Evolutionary conservation across 1,140 invertebrate species (phyloP).

Genomic region (Panulirus ornatus): DNA sequence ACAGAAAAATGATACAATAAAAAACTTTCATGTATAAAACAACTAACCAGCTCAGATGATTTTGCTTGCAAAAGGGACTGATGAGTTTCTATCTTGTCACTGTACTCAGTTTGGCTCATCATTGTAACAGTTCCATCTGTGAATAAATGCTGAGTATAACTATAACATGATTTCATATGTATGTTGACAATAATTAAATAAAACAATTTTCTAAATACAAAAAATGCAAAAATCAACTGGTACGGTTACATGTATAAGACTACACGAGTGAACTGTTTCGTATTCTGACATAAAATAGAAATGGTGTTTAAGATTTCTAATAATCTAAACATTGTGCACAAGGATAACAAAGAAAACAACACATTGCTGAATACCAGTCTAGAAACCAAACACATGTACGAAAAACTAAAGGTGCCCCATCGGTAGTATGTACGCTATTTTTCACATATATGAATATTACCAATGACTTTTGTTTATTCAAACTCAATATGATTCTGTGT

Average conservation of each 20-base stretch:
- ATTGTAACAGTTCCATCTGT: neutral
- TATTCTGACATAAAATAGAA: neutral
- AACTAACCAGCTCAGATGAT: conserved; percentile 51
- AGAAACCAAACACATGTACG: no score
- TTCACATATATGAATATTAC: no score
- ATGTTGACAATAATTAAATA: neutral
- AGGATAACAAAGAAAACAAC: no score
- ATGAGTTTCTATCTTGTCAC: conserved; percentile 46
- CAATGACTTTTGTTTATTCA: no score
- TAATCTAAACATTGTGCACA: no score
- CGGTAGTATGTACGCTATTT: no score
- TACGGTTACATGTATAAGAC: neutral
- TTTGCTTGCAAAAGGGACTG: conserved; percentile 51
- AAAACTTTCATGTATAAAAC: neutral
- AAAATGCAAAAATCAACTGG: neutral
- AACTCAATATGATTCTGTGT: no score
- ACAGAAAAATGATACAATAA: neutral
- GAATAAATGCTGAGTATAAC: neutral
- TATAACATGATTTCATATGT: neutral
- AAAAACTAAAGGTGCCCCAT: no score
- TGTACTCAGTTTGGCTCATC: conserved; percentile 54
- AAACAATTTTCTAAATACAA: neutral
- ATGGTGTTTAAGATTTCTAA: neutral
- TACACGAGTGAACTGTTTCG: no score
- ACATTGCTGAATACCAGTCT: no score